Base-by-base conservation (phyloP, 2,113 vertebrate genomes). In the Eurypyga helias region DNA sequence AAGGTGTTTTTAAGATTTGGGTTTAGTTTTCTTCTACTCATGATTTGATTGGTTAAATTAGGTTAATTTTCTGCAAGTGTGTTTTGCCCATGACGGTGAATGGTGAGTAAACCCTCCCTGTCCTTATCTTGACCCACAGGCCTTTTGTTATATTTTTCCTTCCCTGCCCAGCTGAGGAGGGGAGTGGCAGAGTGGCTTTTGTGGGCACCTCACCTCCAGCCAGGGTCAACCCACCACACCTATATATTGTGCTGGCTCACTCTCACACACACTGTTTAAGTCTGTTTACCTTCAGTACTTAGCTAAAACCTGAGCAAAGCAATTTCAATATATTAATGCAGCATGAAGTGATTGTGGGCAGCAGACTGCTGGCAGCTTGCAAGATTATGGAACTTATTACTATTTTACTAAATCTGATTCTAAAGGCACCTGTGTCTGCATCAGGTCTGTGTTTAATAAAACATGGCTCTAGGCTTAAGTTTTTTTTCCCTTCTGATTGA, bases 211-310 rank as follows among this genome's bases (percentile, higher is more conserved):
- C 10, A 12, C 41, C 41, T 41, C 41, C 41, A 41, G 41, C 41
- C 41, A 41, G 41, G 41, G 41, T 41, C 41, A 41, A 41, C 41
- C 41, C 41, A 41, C 41, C 41, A 41, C 41, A 41, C 41, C 11
- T 83, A 3, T 7, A 23, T 14, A 16, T 46, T 51, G 7, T 33
- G 23, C 23, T 80, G 72, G 2, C 28, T 67, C 21, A 26, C 17
- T 36, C 29, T 36, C 46, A 15, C 1, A 24, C 9, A 33, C 0
- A 0, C 23, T 31, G 54, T 33, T 66, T 41, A 65, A 65, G 4
- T 6, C 31, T 57, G 23, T 10, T 71, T 85, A 33, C 24, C 6
- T 71, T 38, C 11, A 9, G 3, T 17, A 51, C 8, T 29, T 24
- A 25, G 6, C 17, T 79, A 72, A 88, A 78, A 55, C 12, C 26